Percentiles rank a stretch among this genome's conserved stretches.
These are phyloP conservation scores for Oasisia sp. DNA, from an alignment of 2,888 invertebrate genomes.

Conservation along the genomic window DNA sequence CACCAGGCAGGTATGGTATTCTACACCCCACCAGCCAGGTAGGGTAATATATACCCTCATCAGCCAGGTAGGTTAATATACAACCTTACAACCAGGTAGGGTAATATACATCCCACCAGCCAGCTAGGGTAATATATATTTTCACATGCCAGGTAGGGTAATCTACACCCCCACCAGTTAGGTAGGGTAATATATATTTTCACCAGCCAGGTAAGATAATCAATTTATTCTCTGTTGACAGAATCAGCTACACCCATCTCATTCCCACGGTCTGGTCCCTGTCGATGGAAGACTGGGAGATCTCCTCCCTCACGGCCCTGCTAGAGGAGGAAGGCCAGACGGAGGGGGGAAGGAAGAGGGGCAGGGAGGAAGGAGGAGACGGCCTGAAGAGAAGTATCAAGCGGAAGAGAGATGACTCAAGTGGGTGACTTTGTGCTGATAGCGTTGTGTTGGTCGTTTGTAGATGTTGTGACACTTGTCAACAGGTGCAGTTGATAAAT, in stretches of 20 bases:
- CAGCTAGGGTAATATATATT: not conserved
- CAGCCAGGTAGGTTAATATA: no score
- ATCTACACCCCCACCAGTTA: not conserved
- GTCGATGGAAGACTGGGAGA: slow-evolving; percentile 39
- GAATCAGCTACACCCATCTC: slow-evolving; percentile 24
- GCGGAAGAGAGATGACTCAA: not conserved
- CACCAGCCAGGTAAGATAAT: no score
- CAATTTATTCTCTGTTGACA: slow-evolving; percentile 21
- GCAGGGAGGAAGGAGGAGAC: not conserved
- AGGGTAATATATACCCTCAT: not conserved
- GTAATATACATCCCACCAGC: not conserved
- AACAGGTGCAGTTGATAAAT: not conserved
- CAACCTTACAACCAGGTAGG: not conserved
- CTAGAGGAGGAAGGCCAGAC: slow-evolving; percentile 32
- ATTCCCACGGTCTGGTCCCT: slow-evolving; percentile 30
- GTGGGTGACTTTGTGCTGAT: not conserved
- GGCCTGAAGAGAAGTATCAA: not conserved
- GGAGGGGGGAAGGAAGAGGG: not conserved
- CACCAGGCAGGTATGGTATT: not conserved
- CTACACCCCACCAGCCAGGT: not conserved
- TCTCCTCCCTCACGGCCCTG: slow-evolving; percentile 34
- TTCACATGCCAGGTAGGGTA: not conserved
- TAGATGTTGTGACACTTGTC: not conserved
- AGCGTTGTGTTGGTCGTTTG: not conserved
- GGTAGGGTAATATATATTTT: not conserved